Evolutionary conservation across 2,888 invertebrate genomes (phyloP), one percentile per base, ranked within the genome.

Genomic region (Tanytarsus gracilentus): DNA sequence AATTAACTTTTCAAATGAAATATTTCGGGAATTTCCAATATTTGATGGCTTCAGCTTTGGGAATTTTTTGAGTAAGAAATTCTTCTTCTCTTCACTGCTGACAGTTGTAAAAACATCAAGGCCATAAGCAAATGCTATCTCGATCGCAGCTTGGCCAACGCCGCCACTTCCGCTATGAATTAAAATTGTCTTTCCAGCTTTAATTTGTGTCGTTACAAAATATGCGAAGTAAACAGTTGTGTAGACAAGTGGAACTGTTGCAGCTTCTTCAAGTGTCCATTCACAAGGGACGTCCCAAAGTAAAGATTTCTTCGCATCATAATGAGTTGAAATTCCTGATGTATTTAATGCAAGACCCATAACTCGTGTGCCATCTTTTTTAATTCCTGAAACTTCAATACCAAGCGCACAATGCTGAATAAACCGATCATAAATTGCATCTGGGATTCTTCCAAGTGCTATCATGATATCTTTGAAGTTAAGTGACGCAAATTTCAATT

Each of bases 401-500:
- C 87, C 87, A 64, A 83, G 76, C 0, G 83, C 78, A 65, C 79
- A 81, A 64, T 82, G 83, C 65, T 88, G 81, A 8, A 78, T 75
- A 25, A 79, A 68, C n/a, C 85, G 76, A 1, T 78, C 77, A 0
- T 87, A 86, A 1, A 89, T 82, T 1, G 88, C 81, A 69, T 96
- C 95, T 0, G 86, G 83, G 1, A 93, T 79, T 69, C 88, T 88
- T 4, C 91, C 93, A 1, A 86, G 87, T 0, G 91, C 88, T 1
- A 87, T 77, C 93, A 94, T 92, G 1, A 94, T 77, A 70, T 94
- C 93, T 68, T 88, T 83, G 81, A 93, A 93, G 75, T 94, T 94
- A 33, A 94, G 71, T 0, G 89, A 79, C 0, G 87, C 73, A 68
- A 85, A 88, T 66, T 84, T 79, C 1, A 88, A 79, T 70, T 80